These are phyloP conservation scores for Lampris megalopsis DNA, from an alignment of 2,113 vertebrate species.

Conservation along the genomic window DNA sequence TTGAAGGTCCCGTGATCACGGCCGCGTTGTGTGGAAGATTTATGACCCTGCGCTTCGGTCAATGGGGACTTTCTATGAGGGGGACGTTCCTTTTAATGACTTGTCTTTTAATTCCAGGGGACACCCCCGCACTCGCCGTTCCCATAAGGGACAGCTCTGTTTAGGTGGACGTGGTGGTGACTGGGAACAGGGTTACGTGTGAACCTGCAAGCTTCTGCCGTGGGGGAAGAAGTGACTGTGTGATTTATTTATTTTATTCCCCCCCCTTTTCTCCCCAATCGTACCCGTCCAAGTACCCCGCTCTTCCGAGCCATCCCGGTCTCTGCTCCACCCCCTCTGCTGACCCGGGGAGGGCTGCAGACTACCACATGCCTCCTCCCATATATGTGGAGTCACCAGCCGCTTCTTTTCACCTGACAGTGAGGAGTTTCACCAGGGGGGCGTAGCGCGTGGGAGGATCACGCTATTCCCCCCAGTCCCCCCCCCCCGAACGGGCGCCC, in stretches of 20 bases:
- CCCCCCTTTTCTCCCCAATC: too few relatives aligned
- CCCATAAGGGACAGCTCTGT: conserved; percentile 46
- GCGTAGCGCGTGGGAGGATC: too few relatives aligned
- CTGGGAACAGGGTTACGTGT: conserved; percentile 44
- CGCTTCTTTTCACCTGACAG: too few relatives aligned
- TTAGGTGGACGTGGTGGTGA: conserved; percentile 41
- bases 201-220: conserved; percentile 31
- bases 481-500: too few relatives aligned
- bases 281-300: too few relatives aligned
- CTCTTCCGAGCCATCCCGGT: too few relatives aligned
- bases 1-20: conserved; percentile 59
- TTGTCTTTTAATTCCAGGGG: conserved; percentile 63
- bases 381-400: too few relatives aligned
- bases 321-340: too few relatives aligned
- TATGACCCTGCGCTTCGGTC: conserved; percentile 75
- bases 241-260: neutral
- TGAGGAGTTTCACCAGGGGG: too few relatives aligned
- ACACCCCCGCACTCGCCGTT: conserved; percentile 57
- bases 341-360: too few relatives aligned
- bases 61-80: conserved; percentile 65
- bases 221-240: conserved; percentile 46
- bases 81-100: conserved; percentile 62
- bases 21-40: conserved; percentile 70
- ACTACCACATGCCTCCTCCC: too few relatives aligned
- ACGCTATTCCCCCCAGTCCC: too few relatives aligned